Conservation (phyloP, 1,140 invertebrate genomes). For the Drosophila sproati region DNA sequence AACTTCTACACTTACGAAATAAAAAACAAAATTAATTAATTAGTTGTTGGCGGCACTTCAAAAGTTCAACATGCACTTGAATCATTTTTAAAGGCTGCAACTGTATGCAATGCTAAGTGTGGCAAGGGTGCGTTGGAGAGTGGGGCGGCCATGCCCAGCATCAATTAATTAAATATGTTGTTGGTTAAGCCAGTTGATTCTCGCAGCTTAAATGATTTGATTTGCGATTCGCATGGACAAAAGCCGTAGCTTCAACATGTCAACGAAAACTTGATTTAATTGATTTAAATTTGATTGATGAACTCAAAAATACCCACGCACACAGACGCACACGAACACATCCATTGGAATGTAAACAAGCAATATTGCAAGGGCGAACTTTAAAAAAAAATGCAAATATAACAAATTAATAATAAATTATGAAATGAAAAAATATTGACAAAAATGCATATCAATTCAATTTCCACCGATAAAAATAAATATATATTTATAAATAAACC, state of each 20-base stretch:
- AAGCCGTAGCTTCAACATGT: constrained; percentile 33
- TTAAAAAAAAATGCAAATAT: background rate
- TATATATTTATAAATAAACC: no score
- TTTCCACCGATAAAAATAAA: no score
- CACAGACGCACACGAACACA: background rate
- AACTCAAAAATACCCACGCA: constrained; percentile 2
- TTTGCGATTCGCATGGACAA: constrained; percentile 23
- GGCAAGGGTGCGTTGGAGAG: constrained; percentile 8
- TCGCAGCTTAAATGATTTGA: constrained; percentile 57
- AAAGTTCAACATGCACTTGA: constrained; percentile 63
- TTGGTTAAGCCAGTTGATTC: constrained; percentile 27
- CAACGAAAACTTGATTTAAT: constrained; percentile 53
- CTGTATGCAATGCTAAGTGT: background rate
- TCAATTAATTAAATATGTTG: constrained; percentile 62
- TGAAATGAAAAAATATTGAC: no score
- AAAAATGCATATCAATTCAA: no score
- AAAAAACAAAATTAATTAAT: constrained; percentile 33
- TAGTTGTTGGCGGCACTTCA: constrained; percentile 55
- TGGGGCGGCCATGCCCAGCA: background rate
- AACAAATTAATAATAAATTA: no score
- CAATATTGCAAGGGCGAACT: background rate
- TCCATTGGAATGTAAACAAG: background rate
- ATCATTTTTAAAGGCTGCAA: constrained; percentile 33
- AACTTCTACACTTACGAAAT: background rate
- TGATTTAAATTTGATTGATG: constrained; percentile 74